Evolutionary conservation across 2,888 invertebrate species (phyloP).

Genomic region (Pemphredon lugubris): DNA sequence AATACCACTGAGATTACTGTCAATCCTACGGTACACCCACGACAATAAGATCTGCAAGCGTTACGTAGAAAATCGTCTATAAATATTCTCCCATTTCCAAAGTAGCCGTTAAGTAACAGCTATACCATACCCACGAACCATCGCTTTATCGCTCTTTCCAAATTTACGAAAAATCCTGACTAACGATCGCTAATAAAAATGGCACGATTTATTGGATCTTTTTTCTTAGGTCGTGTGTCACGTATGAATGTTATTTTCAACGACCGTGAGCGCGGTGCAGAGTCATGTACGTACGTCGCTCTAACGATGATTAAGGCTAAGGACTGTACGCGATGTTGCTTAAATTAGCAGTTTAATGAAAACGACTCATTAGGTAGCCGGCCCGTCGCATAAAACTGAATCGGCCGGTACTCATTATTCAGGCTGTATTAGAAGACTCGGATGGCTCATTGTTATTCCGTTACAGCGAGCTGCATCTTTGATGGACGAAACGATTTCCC

Average conservation of each 20-base stretch:
- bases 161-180: too few relatives aligned
- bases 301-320: conserved; percentile 43
- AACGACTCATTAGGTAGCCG: conserved; percentile 20
- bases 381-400: conserved; percentile 1
- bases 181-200: too few relatives aligned
- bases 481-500: background rate
- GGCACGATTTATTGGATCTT: too few relatives aligned
- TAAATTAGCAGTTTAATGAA: conserved; percentile 34
- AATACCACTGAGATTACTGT: too few relatives aligned
- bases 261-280: background rate
- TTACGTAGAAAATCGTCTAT: too few relatives aligned
- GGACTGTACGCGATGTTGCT: conserved; percentile 21
- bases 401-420: background rate
- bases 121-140: too few relatives aligned
- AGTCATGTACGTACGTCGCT: background rate
- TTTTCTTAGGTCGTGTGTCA: background rate
- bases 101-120: too few relatives aligned
- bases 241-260: background rate
- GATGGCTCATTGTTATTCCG: background rate
- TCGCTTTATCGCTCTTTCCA: too few relatives aligned
- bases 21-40: too few relatives aligned
- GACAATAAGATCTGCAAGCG: too few relatives aligned
- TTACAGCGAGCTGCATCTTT: background rate
- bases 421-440: background rate
- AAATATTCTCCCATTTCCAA: too few relatives aligned